Conservation (phyloP, 2,113 vertebrate genomes). For the Xiphophorus hellerii region DNA sequence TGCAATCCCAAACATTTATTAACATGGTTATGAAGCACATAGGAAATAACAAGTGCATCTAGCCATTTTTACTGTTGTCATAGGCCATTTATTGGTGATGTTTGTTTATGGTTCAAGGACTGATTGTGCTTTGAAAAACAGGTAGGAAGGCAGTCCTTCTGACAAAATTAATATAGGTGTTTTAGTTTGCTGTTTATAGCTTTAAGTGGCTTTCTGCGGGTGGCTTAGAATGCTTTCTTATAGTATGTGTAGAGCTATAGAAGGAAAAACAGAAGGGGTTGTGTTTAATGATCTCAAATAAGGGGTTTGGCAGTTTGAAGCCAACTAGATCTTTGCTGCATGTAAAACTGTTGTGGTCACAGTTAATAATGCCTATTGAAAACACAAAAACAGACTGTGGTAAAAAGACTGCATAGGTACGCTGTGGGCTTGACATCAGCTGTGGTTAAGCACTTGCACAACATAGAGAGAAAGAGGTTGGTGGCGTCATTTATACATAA, state of each 20-base stretch:
- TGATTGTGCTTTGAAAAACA: background rate
- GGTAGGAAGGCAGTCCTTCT: background rate
- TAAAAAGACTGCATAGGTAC: background rate
- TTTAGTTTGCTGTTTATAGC: background rate
- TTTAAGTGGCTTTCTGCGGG: background rate
- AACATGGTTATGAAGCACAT: slow-evolving; percentile 11
- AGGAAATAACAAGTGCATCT: slow-evolving; percentile 15
- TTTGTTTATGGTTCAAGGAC: slow-evolving; percentile 12
- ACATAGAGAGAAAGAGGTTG: slow-evolving; percentile 33
- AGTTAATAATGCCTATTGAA: background rate
- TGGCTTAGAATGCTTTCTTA: background rate
- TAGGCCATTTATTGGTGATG: slow-evolving; percentile 18
- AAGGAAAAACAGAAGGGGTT: background rate
- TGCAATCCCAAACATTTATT: background rate
- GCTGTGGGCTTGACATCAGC: slow-evolving; percentile 1
- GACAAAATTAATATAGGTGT: background rate
- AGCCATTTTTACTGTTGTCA: slow-evolving; percentile 13
- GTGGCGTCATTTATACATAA: slow-evolving; percentile 36
- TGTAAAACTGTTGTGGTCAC: background rate
- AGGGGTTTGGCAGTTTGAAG: background rate
- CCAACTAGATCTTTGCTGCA: background rate
- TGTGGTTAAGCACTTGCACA: slow-evolving; percentile 27
- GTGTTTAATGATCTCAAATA: background rate
- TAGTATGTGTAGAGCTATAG: background rate
- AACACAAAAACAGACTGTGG: background rate